Conservation (phyloP, 2,888 invertebrate genomes). For the Cremastinae sp. region DNA sequence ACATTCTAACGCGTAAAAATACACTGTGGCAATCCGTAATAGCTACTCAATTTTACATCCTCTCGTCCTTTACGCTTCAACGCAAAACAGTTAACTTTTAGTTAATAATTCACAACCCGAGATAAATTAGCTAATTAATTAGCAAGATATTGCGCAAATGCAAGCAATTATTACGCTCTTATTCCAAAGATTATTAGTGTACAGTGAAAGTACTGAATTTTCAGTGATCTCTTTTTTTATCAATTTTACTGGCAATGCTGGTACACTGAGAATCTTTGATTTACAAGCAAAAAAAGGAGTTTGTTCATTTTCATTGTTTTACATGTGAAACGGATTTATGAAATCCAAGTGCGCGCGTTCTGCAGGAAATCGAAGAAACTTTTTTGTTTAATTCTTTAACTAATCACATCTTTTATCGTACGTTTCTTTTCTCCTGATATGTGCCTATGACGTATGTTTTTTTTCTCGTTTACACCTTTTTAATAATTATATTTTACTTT, state of each 20-base stretch:
- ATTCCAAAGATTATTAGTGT: no score
- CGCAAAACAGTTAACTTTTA: slow-evolving; percentile 24
- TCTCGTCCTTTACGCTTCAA: neutral
- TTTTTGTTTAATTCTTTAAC: neutral
- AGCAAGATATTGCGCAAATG: slow-evolving; percentile 1
- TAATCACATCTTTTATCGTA: slow-evolving; percentile 7
- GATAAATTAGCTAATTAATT: slow-evolving; percentile 20
- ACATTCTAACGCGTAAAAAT: slow-evolving; percentile 6
- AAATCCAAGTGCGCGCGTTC: slow-evolving; percentile 29
- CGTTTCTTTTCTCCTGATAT: slow-evolving; percentile 44
- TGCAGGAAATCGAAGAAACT: slow-evolving; percentile 36
- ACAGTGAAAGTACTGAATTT: no score
- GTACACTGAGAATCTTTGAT: slow-evolving; percentile 5
- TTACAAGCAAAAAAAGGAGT: slow-evolving; percentile 26
- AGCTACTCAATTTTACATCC: neutral
- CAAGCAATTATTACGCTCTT: neutral
- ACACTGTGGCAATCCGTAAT: slow-evolving; percentile 23
- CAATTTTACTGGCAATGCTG: neutral
- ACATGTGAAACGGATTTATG: slow-evolving; percentile 16
- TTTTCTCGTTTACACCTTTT: slow-evolving; percentile 22
- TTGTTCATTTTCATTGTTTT: slow-evolving; percentile 22
- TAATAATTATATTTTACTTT: slow-evolving; percentile 8
- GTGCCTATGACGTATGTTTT: slow-evolving; percentile 41
- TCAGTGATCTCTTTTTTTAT: no score
- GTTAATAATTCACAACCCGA: slow-evolving; percentile 49